Base-by-base conservation (phyloP, 2,888 invertebrate genomes). In the Morinoia aosen region DNA sequence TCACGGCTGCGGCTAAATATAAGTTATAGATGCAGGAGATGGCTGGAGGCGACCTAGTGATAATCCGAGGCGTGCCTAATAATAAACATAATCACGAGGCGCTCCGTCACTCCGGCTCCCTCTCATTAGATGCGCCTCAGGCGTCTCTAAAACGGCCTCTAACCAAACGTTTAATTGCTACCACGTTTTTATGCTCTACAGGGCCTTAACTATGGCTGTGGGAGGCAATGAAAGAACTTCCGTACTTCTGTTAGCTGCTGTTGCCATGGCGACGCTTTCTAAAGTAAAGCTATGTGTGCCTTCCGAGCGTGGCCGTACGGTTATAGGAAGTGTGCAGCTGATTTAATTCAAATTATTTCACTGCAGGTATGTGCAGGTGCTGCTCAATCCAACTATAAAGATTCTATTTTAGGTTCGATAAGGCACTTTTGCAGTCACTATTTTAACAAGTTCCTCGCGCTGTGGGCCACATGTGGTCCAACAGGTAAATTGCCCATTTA, bases 61-160 rank as follows among this genome's bases (percentile, higher is more conserved):
- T 90, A 90, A 90, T 90, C 90, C 40, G 48, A 25, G 90, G 76
- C 40, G 25, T 48, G 90, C 12, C 48, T 90, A 90, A 90, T 90
- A 90, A 90, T 90, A 90, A 90, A 90, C 48, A 90, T 90, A 90
- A 90, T 90, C 48, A 40, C 40, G 90, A 40, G 40, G 90, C 40
- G 40, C 90, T 48, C 40, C 90, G 90, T 90, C 90, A 90, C 90
- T 90, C 90, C 40, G n/a, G 88, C 40, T 90, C 90, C 19, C 90
- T 90, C 90, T 90, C 90, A 90, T 90, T 90, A 90, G 90, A 39
- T 39, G 16, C 16, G 90, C 90, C 40, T 14, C 40, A 90, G 90
- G 90, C 90, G 90, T 90, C 40, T 40, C 90, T 90, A 40, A 90
- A 90, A 90, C 40, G 25, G 48, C 40, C 90, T 39, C 48, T 10